Evolutionary conservation across 1,140 invertebrate genomes (phyloP), one percentile per base, ranked within the genome.

Genomic region (Calephelis virginiensis): DNA sequence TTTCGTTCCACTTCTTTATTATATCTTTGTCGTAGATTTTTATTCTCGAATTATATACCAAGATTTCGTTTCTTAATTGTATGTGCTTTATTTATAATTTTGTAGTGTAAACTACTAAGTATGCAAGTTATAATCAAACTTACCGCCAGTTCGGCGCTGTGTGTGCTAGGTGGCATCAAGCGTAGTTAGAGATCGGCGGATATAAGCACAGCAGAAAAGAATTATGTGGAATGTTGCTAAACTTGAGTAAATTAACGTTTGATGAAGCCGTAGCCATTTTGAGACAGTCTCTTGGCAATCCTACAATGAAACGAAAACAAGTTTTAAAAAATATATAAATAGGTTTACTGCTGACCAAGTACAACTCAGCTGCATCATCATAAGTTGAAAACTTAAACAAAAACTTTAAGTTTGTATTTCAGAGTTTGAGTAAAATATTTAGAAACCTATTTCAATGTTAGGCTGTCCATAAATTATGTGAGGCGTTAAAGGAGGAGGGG

Each of bases 121-220:
- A 28, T 11, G 9, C 53, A 59, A 49, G 10, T 47, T 45, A 49
- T 50, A 60, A 8, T 49, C 11, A 0, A 64, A 69, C 79, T 80
- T 64, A 86, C 85, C 81, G 74, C 78, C 76, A 73, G n/a, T 71
- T 60, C 76, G 82, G 77, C 85, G 82, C 77, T 73, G 69, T 67
- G 67, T 72, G 53, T 73, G 87, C 80, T 90, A 90, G 75, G 78
- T 86, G 76, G 74, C 64, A 10, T 78, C 75, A 59, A 50, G 77
- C 11, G 84, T 81, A 8, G 75, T 65, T 64, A 67, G 67, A 4
- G 72, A 70, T 38, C 86, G 78, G n/a, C 87, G 73, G 28, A 88
- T 8, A 70, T 87, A 75, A 0, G 87, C 78, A 70, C 82, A 85
- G 68, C 77, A 77, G 63, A 77, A 73, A 72, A 90, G 53, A 37